Evolutionary conservation across 2,888 invertebrate species (phyloP).

Genomic region (Nemurella pictetii): DNA sequence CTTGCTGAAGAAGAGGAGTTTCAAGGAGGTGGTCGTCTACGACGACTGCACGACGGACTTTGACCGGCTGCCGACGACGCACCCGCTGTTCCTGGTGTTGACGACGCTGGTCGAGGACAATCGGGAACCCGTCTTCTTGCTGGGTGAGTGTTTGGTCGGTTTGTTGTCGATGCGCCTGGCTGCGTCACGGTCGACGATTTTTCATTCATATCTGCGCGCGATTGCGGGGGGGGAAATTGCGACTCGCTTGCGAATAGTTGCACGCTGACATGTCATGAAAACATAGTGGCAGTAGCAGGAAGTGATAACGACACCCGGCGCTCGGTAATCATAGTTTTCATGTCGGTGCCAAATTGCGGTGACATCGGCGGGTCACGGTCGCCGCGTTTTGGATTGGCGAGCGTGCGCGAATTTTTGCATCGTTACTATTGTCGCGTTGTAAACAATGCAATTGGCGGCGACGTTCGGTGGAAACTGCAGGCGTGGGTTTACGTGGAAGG

Average conservation of each 20-base stretch:
- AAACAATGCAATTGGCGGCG: not conserved
- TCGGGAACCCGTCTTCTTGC: conserved; percentile 64
- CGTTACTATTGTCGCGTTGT: too few species aligned
- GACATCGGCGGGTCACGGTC: not conserved
- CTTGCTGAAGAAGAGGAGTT: conserved; percentile 57
- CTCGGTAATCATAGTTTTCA: not conserved
- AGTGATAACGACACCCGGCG: not conserved
- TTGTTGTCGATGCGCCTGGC: not conserved
- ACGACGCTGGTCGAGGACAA: conserved; percentile 69
- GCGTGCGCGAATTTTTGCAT: not conserved
- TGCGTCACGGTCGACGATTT: not conserved
- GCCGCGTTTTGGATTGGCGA: not conserved
- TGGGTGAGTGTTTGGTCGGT: conserved; percentile 58
- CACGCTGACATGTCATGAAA: not conserved
- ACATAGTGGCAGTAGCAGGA: not conserved
- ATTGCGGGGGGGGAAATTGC: not conserved
- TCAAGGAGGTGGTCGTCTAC: conserved; percentile 68
- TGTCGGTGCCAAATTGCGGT: not conserved
- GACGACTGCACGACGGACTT: conserved; percentile 68
- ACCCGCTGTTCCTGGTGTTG: conserved; percentile 66
- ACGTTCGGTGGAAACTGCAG: not conserved
- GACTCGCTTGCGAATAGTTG: too few species aligned
- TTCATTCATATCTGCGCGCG: conserved; percentile 4
- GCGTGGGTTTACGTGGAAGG: not conserved
- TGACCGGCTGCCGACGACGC: conserved; percentile 60